Conservation (phyloP, 92 coral and sea anemone species). For the Zoanthus sansibaricus region DNA sequence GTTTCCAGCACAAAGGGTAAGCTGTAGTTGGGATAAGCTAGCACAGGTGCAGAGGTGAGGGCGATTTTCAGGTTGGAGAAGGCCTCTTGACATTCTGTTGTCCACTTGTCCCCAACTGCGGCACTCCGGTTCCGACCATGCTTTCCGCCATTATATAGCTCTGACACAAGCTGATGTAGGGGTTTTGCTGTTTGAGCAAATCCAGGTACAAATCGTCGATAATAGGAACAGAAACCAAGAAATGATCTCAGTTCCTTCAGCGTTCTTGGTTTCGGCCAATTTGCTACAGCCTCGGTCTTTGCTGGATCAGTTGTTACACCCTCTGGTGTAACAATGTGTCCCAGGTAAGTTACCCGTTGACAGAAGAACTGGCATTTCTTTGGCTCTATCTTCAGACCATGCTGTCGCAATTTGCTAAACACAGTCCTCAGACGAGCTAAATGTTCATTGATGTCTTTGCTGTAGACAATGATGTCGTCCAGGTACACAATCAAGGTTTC, state of each 20-base stretch:
- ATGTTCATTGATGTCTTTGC: not conserved
- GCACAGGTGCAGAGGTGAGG: not conserved
- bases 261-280: conserved; percentile 52
- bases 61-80: no score
- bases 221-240: conserved; percentile 54
- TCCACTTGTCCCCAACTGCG: no score
- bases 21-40: conserved; percentile 3
- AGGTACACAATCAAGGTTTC: conserved; percentile 60
- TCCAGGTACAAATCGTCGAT: not conserved
- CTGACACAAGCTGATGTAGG: not conserved
- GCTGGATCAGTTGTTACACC: not conserved
- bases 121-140: no score
- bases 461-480: conserved; percentile 49
- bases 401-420: not conserved
- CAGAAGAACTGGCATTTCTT: conserved; percentile 29
- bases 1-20: not conserved
- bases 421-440: not conserved
- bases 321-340: not conserved
- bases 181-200: not conserved
- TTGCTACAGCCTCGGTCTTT: not conserved
- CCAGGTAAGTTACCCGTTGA: not conserved
- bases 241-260: conserved; percentile 23
- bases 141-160: not conserved
- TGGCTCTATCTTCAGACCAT: conserved; percentile 1
- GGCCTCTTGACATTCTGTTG: no score